phyloP scores from a whole-genome alignment of 2,113 vertebrate genomes.

The Chiloscyllium plagiosum region DNA sequence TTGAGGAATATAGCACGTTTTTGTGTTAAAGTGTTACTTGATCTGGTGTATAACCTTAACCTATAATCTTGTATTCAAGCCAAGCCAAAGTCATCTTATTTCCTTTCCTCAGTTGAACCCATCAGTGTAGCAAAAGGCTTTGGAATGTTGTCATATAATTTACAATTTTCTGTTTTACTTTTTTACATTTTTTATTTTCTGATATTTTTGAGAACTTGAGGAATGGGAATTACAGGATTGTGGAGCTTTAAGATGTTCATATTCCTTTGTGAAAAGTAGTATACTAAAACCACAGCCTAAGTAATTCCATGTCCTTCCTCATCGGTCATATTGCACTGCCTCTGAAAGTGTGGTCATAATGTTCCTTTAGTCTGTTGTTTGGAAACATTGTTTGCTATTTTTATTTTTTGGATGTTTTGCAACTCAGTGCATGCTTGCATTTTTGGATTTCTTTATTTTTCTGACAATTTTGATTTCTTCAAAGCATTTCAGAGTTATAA shows the following conservation, averaged over 20 bases:
- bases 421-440: not conserved
- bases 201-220: not conserved
- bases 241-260: not conserved
- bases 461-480: not conserved
- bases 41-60: not conserved
- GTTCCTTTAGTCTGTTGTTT: not conserved
- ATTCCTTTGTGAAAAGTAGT: not conserved
- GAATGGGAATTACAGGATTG: not conserved
- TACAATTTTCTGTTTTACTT: not conserved
- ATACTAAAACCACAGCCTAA: not conserved
- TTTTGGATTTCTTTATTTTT: not conserved
- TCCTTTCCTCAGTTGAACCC: not conserved
- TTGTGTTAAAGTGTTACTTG: not conserved
- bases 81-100: not conserved
- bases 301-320: not conserved
- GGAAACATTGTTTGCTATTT: not conserved
- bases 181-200: not conserved
- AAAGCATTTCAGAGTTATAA: not conserved
- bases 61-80: not conserved
- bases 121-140: not conserved
- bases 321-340: not conserved
- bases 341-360: not conserved
- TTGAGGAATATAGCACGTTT: not conserved
- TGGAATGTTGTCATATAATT: not conserved
- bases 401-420: not conserved